Percentiles rank a stretch among this genome's conserved stretches.
phyloP scores from a whole-genome alignment of 2,888 invertebrate species.

The Rhyacophila evoluta region DNA sequence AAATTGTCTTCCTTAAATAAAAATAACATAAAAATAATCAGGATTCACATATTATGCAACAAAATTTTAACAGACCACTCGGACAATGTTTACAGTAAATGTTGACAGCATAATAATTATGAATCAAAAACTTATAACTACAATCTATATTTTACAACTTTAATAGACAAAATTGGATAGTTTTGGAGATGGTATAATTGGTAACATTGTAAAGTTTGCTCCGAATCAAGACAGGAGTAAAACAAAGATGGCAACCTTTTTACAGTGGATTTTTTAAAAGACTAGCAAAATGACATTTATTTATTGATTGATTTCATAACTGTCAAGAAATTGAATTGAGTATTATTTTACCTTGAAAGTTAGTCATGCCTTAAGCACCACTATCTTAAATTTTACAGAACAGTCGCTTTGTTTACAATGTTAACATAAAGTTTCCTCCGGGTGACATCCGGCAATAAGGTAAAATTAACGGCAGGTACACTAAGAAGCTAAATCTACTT shows the following conservation, averaged over 20 bases:
- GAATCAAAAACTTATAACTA: slow-evolving; percentile 14
- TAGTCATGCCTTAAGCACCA: no score
- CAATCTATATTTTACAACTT: slow-evolving; percentile 24
- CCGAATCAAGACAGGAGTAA: no score
- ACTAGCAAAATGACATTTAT: no score
- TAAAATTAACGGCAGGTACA: slow-evolving; percentile 47
- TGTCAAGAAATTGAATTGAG: no score
- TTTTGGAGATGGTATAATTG: background rate
- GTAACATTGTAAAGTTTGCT: no score
- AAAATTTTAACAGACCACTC: slow-evolving; percentile 38
- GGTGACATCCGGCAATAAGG: slow-evolving; percentile 20
- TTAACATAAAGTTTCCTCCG: slow-evolving; percentile 3
- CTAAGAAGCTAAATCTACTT: slow-evolving; percentile 49
- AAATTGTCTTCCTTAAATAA: slow-evolving; percentile 37
- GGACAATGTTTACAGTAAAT: slow-evolving; percentile 5
- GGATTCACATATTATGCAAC: slow-evolving; percentile 42
- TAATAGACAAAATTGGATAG: background rate
- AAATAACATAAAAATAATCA: slow-evolving; percentile 38
- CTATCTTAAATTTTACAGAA: no score
- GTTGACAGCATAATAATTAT: background rate
- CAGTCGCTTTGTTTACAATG: no score
- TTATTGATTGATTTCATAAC: no score
- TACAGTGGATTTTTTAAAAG: no score
- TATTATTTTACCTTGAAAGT: no score
- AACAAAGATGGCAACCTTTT: background rate